Evolutionary conservation across 2,888 invertebrate species (phyloP).

Genomic region (Aspidapion aeneum): DNA sequence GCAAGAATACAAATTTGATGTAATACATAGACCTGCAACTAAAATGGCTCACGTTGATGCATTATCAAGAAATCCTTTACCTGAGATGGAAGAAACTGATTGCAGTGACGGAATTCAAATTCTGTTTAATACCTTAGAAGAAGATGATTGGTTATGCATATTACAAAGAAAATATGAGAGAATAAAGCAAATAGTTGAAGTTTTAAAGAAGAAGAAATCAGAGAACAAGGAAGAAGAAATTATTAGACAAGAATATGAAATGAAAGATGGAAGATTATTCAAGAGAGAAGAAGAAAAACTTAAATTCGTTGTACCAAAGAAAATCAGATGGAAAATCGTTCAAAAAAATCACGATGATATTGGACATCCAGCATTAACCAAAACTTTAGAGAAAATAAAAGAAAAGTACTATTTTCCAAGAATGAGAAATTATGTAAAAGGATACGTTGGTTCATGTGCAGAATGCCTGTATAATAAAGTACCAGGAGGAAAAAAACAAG

Average conservation of each 20-base stretch:
- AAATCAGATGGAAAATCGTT: slow-evolving; percentile 27
- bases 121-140: not conserved
- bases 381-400: slow-evolving; percentile 23
- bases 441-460: slow-evolving; percentile 13
- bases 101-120: not conserved
- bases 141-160: not conserved
- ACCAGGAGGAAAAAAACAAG: slow-evolving; percentile 18
- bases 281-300: slow-evolving; percentile 11
- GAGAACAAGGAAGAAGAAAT: slow-evolving; percentile 2
- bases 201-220: not conserved
- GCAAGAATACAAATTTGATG: slow-evolving; percentile 6
- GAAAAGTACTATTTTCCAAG: slow-evolving; percentile 9
- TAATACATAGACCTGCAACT: slow-evolving; percentile 19
- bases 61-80: slow-evolving; percentile 28
- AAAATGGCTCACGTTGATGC: slow-evolving; percentile 38
- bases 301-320: slow-evolving; percentile 25
- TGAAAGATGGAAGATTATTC: slow-evolving; percentile 19
- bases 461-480: slow-evolving; percentile 20
- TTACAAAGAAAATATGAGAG: too few species aligned
- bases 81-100: slow-evolving; percentile 1
- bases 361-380: slow-evolving; percentile 32
- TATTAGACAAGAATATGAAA: slow-evolving; percentile 19
- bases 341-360: slow-evolving; percentile 27
- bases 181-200: too few species aligned
- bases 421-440: slow-evolving; percentile 11